Percentiles rank a stretch among this genome's conserved stretches.
Conservation (phyloP, 2,797 vertebrate species). For the Pseudochromis fuscus region DNA sequence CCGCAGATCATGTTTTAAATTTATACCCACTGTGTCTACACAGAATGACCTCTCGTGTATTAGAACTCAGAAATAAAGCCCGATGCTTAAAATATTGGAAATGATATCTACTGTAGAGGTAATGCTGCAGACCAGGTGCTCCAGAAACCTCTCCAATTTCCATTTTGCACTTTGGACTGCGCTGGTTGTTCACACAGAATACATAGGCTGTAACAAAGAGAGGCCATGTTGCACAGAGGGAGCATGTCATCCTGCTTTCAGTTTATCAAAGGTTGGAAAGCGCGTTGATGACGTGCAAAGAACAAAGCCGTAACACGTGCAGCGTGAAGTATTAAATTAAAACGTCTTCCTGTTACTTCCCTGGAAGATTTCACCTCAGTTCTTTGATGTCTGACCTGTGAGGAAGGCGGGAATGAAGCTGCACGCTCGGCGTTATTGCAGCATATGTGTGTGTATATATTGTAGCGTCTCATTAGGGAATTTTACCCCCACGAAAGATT, state of each 20-base stretch:
- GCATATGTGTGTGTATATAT: conserved; percentile 49
- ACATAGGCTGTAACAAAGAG: conserved; percentile 21
- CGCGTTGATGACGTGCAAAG: conserved; percentile 57
- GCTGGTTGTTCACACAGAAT: conserved; percentile 18
- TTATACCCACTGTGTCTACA: conserved; percentile 54
- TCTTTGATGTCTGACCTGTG: conserved; percentile 78
- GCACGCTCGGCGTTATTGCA: conserved; percentile 56
- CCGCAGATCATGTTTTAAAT: conserved; percentile 67
- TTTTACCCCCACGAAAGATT: conserved; percentile 67
- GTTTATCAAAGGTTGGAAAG: conserved; percentile 46
- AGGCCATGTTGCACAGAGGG: conserved; percentile 16
- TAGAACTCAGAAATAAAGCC: conserved; percentile 39
- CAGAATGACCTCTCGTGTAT: conserved; percentile 48
- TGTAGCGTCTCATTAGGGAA: conserved; percentile 65
- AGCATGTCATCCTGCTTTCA: conserved; percentile 41
- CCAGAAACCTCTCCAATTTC: conserved; percentile 46
- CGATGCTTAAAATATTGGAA: conserved; percentile 59
- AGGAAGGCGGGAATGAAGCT: conserved; percentile 47
- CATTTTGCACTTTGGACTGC: conserved; percentile 27
- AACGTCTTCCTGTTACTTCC: conserved; percentile 62
- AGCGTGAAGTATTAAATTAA: conserved; percentile 58
- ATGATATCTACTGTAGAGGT: conserved; percentile 54
- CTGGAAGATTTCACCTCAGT: conserved; percentile 66
- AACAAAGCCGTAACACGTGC: conserved; percentile 66
- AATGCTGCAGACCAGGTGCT: conserved; percentile 33